Base-by-base conservation (phyloP, 2,113 vertebrate species). In the Oceanites oceanicus region DNA sequence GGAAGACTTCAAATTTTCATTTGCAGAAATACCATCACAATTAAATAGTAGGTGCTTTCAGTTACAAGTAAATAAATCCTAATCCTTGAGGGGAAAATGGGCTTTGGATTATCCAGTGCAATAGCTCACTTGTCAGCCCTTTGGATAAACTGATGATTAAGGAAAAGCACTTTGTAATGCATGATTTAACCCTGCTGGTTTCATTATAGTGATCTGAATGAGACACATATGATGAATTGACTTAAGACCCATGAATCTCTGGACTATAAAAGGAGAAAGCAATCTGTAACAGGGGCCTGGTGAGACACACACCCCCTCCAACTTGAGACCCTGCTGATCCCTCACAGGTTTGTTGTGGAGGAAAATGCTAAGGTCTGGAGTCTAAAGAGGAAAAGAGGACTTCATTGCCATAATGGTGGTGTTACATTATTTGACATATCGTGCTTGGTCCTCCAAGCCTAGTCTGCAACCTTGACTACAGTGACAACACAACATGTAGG, bases 101-200 rank as follows among this genome's bases (percentile, higher is more conserved):
- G 29, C 59, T 76, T 16, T 96, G 83, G 92, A 94, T 96, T 96
- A 95, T 49, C 67, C 76, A 79, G 40, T 44, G n/a, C 72, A 76
- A 93, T 27, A 96, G 36, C 49, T 74, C 86, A 73, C 29, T 93
- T 92, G 67, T 76, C 87, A 87, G 72, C 36, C 70, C 59, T 80
- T 90, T 61, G 70, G 68, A 95, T 96, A 90, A 96, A 95, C 32
- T 72, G 71, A 82, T 91, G 90, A 94, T 94, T 92, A 97, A 95
- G 22, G 82, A 79, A 94, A 94, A 96, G 32, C 30, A 63, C 50
- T 87, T 76, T 65, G 82, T 90, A 91, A 93, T 88, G 90, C 4
- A 1, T 82, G 71, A 72, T 93, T 96, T 96, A 93, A 92, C 86
- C 58, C 68, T 72, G 23, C 66, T 93, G 88, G 87, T 96, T 96